Conservation (phyloP, 2,888 invertebrate genomes). For the Dasysyrphus tricinctus region DNA sequence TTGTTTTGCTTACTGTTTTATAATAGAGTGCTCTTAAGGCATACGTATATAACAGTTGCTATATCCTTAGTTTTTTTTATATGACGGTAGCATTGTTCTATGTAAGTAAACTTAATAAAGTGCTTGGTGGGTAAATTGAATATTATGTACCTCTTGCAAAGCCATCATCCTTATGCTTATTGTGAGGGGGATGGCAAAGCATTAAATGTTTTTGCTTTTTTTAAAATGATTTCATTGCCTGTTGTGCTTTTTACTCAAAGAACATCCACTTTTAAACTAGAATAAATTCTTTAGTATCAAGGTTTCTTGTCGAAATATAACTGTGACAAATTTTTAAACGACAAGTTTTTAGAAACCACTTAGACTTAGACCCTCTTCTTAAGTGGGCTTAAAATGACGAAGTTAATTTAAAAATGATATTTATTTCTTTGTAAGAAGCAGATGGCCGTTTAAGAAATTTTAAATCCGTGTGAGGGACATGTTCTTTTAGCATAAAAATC, state of each 20-base stretch:
- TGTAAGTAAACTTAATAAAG: slow-evolving; percentile 1
- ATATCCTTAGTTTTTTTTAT: neutral
- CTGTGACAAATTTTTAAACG: neutral
- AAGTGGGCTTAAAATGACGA: neutral
- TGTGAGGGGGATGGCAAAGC: neutral
- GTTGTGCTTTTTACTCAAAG: neutral
- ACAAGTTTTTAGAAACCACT: neutral
- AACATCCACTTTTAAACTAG: neutral
- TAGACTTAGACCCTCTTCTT: neutral
- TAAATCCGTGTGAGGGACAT: too few species aligned
- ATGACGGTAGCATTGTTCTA: neutral
- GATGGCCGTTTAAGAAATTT: too few species aligned
- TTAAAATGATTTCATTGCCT: neutral
- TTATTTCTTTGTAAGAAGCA: too few species aligned
- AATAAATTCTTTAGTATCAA: neutral
- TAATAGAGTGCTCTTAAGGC: slow-evolving; percentile 59
- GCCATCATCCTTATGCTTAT: neutral
- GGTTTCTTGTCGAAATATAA: neutral
- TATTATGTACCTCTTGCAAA: neutral
- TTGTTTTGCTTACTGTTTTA: slow-evolving; percentile 12
- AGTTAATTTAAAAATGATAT: too few species aligned
- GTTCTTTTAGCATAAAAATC: too few species aligned
- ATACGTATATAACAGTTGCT: neutral
- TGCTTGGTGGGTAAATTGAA: neutral
- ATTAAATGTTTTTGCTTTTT: neutral